Percentiles rank a stretch among this genome's conserved stretches.
phyloP scores from a whole-genome alignment of 2,113 vertebrate genomes.

The Aythya baeri region DNA sequence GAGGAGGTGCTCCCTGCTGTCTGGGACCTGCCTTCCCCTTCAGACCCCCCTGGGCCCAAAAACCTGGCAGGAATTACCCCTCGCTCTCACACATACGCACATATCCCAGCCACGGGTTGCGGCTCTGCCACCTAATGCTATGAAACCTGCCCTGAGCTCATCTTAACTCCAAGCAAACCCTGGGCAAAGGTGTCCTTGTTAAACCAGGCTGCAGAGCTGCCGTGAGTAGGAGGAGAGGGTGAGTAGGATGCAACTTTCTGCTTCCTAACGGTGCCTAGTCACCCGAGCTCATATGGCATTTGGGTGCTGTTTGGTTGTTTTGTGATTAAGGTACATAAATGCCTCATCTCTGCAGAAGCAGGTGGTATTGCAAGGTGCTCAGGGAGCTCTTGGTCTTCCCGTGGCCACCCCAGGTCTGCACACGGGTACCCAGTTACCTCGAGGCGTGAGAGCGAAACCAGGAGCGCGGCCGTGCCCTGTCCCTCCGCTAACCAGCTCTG shows the following conservation, averaged over 20 bases:
- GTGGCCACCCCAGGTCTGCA: background rate
- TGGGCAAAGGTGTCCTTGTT: background rate
- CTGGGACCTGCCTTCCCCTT: background rate
- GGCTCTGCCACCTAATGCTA: background rate
- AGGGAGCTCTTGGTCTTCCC: background rate
- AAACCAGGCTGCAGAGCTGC: background rate
- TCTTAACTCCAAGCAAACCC: background rate
- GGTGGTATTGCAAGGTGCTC: background rate
- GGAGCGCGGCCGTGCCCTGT: background rate
- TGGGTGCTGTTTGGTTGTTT: background rate
- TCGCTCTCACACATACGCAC: background rate
- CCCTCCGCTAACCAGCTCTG: conserved; percentile 73
- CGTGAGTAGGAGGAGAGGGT: background rate
- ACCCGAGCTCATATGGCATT: background rate
- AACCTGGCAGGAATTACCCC: background rate
- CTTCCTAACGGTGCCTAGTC: background rate
- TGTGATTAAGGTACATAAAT: background rate
- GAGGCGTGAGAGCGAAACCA: background rate
- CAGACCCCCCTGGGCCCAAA: background rate
- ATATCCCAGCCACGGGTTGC: background rate
- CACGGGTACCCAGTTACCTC: background rate
- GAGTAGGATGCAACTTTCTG: background rate
- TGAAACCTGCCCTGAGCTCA: background rate
- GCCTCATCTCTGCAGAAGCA: background rate
- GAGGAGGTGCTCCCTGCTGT: background rate